A percentile compares a stretch with the other conserved stretches of the same genome.
Evolutionary conservation across 2,797 vertebrate species (phyloP).

Genomic region (Corythornis leucogaster): DNA sequence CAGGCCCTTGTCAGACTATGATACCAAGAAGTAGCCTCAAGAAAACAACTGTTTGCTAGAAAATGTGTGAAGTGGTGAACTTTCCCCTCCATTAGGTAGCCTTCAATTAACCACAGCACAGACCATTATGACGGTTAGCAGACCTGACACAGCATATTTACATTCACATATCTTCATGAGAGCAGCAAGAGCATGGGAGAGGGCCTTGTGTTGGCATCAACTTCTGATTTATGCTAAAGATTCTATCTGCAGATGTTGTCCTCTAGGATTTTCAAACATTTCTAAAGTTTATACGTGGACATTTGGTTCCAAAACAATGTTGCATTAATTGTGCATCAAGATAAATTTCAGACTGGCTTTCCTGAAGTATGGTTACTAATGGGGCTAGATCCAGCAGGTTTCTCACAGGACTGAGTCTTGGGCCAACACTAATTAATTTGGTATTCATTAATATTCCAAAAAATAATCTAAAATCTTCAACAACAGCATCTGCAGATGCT

Average conservation of each 20-base stretch:
- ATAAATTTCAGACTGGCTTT: not conserved
- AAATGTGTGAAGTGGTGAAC: not conserved
- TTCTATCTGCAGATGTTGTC: not conserved
- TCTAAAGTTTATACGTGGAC: not conserved
- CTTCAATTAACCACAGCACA: not conserved
- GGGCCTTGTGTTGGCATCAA: not conserved
- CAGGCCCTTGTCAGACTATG: not conserved
- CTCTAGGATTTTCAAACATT: not conserved
- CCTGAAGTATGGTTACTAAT: not conserved
- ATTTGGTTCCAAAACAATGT: not conserved
- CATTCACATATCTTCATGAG: not conserved
- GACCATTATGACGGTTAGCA: not conserved
- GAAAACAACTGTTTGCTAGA: not conserved
- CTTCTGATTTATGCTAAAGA: not conserved
- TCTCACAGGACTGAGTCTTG: not conserved
- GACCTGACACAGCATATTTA: rapidly evolving
- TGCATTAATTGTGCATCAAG: not conserved
- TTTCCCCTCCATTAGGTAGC: not conserved
- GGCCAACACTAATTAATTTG: not conserved
- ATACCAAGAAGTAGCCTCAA: not conserved
- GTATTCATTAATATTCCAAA: not conserved
- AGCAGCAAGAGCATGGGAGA: not conserved
- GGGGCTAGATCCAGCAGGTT: not conserved
- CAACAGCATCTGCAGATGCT: not conserved
- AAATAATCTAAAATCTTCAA: not conserved